Evolutionary conservation across 2,113 vertebrate genomes (phyloP).

Genomic region (Pygoscelis antarcticus): DNA sequence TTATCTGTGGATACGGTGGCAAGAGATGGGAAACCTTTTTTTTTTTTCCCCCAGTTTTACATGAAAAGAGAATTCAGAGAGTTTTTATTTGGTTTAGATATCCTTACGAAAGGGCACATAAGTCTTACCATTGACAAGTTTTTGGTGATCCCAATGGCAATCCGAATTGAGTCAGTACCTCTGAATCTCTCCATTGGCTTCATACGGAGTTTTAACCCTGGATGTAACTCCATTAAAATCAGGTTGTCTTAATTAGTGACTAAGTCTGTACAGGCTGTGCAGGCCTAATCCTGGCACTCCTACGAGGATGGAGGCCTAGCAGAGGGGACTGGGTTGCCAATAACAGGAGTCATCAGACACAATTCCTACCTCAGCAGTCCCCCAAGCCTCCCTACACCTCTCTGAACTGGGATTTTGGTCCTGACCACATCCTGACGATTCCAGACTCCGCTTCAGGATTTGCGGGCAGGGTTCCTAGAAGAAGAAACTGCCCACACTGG

Average conservation of each 20-base stretch:
- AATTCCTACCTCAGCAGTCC: background rate
- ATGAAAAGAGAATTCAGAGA: background rate
- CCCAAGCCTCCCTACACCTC: background rate
- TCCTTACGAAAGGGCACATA: background rate
- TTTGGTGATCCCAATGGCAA: background rate
- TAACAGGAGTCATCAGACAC: background rate
- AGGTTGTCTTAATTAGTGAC: background rate
- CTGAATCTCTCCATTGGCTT: background rate
- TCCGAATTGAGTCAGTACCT: background rate
- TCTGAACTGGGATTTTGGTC: background rate
- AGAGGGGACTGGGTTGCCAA: background rate
- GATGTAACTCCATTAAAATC: background rate
- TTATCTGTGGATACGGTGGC: accelerated
- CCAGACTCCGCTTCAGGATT: background rate
- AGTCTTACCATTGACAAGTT: background rate
- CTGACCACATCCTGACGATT: background rate
- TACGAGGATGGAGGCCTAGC: background rate
- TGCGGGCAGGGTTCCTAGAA: background rate
- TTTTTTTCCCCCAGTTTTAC: background rate
- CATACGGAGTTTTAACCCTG: background rate
- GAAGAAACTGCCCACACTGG: background rate
- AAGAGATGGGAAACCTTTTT: background rate
- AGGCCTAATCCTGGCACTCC: background rate
- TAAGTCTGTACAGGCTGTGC: background rate
- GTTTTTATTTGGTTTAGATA: background rate